A percentile compares a stretch with the other conserved stretches of the same genome.
Conservation (phyloP, 2,888 invertebrate species). For the Arrhopalites spinosus region DNA sequence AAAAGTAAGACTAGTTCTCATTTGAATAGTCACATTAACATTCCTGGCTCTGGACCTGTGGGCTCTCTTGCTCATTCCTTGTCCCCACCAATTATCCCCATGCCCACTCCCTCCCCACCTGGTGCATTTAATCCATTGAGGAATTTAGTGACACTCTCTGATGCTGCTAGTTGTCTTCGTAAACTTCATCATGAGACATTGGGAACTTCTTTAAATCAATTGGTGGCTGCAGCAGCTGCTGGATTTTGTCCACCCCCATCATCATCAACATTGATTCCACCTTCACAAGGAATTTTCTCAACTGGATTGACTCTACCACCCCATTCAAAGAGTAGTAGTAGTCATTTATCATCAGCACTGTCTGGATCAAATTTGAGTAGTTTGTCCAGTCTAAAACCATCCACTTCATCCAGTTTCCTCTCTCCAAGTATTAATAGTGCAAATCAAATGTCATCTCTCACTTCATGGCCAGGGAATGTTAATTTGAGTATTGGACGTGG, state of each 20-base stretch:
- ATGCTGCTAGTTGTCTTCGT: conserved; percentile 58
- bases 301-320: background rate
- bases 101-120: conserved; percentile 52
- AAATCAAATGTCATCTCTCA: background rate
- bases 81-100: conserved; percentile 48
- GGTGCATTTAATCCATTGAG: conserved; percentile 58
- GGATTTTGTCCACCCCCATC: conserved; percentile 17
- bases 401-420: background rate
- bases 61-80: conserved; percentile 40
- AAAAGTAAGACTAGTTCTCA: background rate
- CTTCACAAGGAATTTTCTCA: background rate
- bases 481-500: conserved; percentile 15
- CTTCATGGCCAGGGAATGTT: conserved; percentile 8
- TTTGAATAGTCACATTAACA: conserved; percentile 13
- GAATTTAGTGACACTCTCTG: conserved; percentile 65
- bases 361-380: too few species aligned
- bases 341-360: too few species aligned
- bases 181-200: conserved; percentile 48
- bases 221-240: conserved; percentile 46
- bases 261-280: background rate
- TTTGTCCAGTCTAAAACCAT: too few species aligned
- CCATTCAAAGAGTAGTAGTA: background rate
- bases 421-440: background rate
- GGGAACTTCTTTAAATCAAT: conserved; percentile 44
- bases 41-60: conserved; percentile 22